Base-by-base conservation (phyloP, 2,888 invertebrate genomes). In the Leptinotarsa juncta region DNA sequence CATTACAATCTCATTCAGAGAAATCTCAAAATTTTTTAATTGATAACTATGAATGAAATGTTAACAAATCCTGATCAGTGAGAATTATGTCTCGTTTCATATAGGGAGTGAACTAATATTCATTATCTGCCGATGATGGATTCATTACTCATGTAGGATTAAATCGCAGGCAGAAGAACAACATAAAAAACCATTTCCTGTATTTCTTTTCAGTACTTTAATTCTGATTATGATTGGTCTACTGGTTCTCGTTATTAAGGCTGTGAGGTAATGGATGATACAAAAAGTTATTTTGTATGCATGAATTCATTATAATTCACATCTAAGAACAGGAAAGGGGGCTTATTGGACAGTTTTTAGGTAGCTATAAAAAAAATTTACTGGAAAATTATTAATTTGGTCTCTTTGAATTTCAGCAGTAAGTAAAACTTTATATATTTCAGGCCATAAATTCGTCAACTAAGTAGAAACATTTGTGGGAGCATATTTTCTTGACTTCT, bases 151-250 rank as follows among this genome's bases (percentile, higher is more conserved):
- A 32, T 62, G n/a, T 15, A 16, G 62, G 16, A 62, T 32, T 62
- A 15, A 16, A 62, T 3, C 62, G 10, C 18, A 16, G 32, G 20
- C 16, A 32, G 62, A 16, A 62, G 10, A 62, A 62, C 42, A n/a
- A 62, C 62, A 62, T 62, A 62, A 62, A 62, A 62, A 62, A 32
- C n/a, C n/a, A 32, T n/a, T 62, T 62, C 62, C 62, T 62, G 42
- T 62, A 62, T 42, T 57, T 62, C 42, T 62, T 62, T 62, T 42
- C 26, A 42, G n/a, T 62, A 32, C 2, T 42, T 62, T 62, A 26
- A 62, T 42, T n/a, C 42, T 32, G 42, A 62, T 32, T 42, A 62
- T 62, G 26, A 62, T 42, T 62, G 62, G 62, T 32, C 62, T 57
- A n/a, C 10, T 62, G 62, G n/a, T 62, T 62, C 62, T 62, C n/a